Conservation (phyloP, 2,113 vertebrate species). For the Elachura formosa region DNA sequence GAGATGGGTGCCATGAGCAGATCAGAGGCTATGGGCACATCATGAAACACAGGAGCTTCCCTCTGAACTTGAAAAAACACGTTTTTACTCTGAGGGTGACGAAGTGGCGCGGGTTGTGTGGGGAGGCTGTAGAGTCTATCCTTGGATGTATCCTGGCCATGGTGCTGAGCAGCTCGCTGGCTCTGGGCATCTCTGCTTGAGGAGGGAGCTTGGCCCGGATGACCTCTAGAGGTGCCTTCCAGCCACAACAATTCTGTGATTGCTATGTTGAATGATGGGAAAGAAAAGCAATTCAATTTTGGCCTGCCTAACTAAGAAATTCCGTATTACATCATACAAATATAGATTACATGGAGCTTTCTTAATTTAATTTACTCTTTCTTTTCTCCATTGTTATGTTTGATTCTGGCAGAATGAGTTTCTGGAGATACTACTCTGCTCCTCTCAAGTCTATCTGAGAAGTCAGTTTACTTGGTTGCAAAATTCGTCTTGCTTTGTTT, state of each 20-base stretch:
- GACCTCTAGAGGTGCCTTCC: not conserved
- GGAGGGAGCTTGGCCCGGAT: not conserved
- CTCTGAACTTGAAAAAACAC: not conserved
- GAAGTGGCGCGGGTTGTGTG: rapidly evolving
- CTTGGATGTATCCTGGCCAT: not conserved
- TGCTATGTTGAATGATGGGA: not conserved
- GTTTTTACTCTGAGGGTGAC: not conserved
- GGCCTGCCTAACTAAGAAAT: not conserved
- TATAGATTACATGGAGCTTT: not conserved
- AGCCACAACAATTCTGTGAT: not conserved
- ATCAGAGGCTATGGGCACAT: not conserved
- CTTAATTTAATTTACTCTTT: not conserved
- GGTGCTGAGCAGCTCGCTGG: not conserved
- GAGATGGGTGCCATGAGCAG: not conserved
- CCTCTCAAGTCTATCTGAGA: not conserved
- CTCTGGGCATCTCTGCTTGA: not conserved
- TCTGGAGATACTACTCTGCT: not conserved
- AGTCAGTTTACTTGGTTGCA: not conserved
- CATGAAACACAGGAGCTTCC: not conserved
- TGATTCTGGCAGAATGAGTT: not conserved
- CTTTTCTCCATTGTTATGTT: not conserved
- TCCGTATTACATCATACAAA: rapidly evolving
- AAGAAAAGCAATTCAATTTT: not conserved
- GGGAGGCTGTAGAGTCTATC: not conserved
- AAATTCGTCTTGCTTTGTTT: not conserved